Base-by-base conservation (phyloP, 2,113 vertebrate genomes). In the Hemibagrus wyckioides region DNA sequence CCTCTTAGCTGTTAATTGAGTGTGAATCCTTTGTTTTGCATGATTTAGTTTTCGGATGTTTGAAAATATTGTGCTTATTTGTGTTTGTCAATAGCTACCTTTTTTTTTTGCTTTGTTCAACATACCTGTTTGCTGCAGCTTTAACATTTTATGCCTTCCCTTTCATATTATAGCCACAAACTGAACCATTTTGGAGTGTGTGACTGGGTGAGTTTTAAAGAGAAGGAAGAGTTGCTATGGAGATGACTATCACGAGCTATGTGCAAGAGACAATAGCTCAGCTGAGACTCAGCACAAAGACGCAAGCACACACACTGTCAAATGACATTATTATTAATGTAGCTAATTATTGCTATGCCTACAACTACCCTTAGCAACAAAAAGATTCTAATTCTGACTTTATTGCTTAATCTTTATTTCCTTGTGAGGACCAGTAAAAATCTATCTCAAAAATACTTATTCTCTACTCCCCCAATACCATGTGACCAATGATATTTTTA, bases 211-310 rank as follows among this genome's bases (percentile, higher is more conserved):
- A 65, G 88, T 89, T 88, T 83, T 84, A 82, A 90, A 83, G 83
- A 80, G 48, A 91, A 90, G 59, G 82, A 87, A 91, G 80, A 84
- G 93, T 94, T 94, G 92, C 94, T 93, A 94, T 94, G 92, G 93
- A 88, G 93, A 95, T 94, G 93, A 94, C 92, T 91, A 90, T 82
- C 44, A 81, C 21, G 56, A 4, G 39, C 76, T 86, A 86, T 88
- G 80, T 69, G 50, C 61, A 67, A 52, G 86, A 87, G 91, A 86
- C 89, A 89, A 93, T 92, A 87, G 83, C 88, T 87, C 59, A 76
- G 76, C 61, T 36, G 56, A 39, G 44, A 10, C 41, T 63, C 36
- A 48, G 13, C 48, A 79, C 75, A 48, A 25, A 83, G 28, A 79
- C 8, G 86, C 87, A 91, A 73, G 86, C 76, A 85, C 44, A 79